Evolutionary conservation across 2,797 vertebrate species (phyloP), one percentile per base, ranked within the genome.

Genomic region (Sphenodon punctatus): DNA sequence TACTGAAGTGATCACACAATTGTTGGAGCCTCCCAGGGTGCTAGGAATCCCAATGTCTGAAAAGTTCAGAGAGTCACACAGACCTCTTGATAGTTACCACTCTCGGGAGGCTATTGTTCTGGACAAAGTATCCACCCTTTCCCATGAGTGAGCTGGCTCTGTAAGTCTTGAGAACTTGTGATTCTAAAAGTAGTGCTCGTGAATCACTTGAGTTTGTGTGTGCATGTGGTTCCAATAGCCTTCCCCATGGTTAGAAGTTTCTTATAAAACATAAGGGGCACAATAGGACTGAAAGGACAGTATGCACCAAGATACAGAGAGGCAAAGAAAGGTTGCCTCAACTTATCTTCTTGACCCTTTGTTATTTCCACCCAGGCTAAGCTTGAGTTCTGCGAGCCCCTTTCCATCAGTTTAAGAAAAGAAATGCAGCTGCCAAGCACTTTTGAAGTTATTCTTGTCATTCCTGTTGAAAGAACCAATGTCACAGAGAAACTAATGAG

Each of bases 401-500:
- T 82, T 72, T 75, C 45, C 68, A 74, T 77, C 48, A 80, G 55
- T 71, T 75, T 51, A 91, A 90, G 63, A 84, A 51, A 17, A 78
- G 74, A 49, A 87, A 45, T 67, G 69, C 4, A 60, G 84, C 66
- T 78, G 70, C 58, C 82, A 78, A 82, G 70, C 59, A 91, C 82
- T 81, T 88, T 53, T 90, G 30, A 69, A 82, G 59, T 53, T 68
- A 61, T 32, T 63, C 42, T 45, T 19, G 48, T 58, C 60, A 48
- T 84, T 86, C 66, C 77, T 84, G 68, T 60, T 73, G 82, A 87
- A 67, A 88, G 77, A 27, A 20, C 12, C 16, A 23, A 51, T 46
- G 43, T 48, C 87, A 87, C 53, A 89, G 34, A 89, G 74, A 55
- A 92, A 83, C 41, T 84, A 56, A 75, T 67, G 65, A 38, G 58